Conservation (phyloP, 2,113 vertebrate species). For the Asarcornis scutulata region DNA sequence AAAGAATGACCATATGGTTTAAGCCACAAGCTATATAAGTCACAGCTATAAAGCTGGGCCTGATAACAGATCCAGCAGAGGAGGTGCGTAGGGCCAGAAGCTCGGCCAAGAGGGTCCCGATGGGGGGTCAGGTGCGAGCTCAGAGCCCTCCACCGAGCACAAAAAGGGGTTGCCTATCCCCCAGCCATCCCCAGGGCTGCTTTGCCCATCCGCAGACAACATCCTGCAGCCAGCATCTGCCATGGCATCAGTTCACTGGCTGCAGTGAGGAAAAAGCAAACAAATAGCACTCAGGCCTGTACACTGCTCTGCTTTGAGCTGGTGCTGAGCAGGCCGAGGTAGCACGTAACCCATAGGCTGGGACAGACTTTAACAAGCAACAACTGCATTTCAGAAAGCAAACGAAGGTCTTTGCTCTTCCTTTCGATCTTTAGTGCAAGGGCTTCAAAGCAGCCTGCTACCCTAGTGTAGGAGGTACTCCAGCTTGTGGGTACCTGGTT, state of each 20-base stretch:
- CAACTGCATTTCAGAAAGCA: neutral
- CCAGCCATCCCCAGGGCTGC: neutral
- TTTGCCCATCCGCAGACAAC: neutral
- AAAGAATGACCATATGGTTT: slow-evolving; percentile 75
- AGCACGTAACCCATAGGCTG: neutral
- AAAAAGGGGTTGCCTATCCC: neutral
- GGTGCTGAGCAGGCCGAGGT: neutral
- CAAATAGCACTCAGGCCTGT: neutral
- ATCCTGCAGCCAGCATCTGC: neutral
- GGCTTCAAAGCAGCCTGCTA: neutral
- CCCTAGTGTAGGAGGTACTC: neutral
- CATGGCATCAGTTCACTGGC: neutral
- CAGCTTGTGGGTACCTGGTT: neutral
- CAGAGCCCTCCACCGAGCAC: neutral
- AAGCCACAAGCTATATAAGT: slow-evolving; percentile 69
- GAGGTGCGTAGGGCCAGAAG: slow-evolving; percentile 22
- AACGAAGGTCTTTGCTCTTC: neutral
- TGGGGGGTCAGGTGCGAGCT: neutral
- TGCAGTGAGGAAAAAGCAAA: neutral
- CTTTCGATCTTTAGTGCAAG: neutral
- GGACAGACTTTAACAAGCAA: neutral
- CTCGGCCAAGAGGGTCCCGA: rapidly evolving
- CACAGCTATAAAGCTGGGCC: slow-evolving; percentile 46
- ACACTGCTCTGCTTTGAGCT: rapidly evolving
- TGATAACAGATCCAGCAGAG: slow-evolving; percentile 36